Percentiles rank a stretch among this genome's conserved stretches.
Evolutionary conservation across 2,888 invertebrate genomes (phyloP).

Genomic region (Ichneumoninae sp.): DNA sequence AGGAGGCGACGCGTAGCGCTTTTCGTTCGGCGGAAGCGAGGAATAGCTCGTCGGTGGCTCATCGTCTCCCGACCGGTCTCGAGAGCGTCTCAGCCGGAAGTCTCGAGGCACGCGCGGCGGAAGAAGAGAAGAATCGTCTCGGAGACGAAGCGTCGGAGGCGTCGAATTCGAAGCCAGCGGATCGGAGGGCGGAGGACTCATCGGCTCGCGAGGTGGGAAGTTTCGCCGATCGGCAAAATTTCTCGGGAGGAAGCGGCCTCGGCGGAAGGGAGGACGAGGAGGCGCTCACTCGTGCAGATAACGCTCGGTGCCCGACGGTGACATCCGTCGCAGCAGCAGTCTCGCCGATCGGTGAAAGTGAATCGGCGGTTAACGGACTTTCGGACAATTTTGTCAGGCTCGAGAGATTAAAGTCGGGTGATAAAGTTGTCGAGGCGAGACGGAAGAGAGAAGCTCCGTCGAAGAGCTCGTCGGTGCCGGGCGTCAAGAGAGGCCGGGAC

Average conservation of each 20-base stretch:
- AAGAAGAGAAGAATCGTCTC: not conserved
- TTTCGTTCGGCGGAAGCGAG: constrained; percentile 40
- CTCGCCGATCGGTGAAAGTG: constrained; percentile 60
- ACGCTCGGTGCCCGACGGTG: constrained; percentile 28
- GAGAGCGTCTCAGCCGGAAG: not conserved
- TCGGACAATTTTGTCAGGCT: constrained; percentile 34
- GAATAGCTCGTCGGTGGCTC: constrained; percentile 23
- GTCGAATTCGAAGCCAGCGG: not conserved
- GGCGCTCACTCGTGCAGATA: not conserved
- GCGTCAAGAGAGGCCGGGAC: not conserved
- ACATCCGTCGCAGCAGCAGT: not conserved
- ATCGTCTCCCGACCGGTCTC: not conserved
- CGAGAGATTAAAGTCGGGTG: constrained; percentile 21
- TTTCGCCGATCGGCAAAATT: constrained; percentile 22
- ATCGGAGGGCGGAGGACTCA: not conserved
- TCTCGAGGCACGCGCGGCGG: not conserved
- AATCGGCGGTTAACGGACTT: constrained; percentile 58
- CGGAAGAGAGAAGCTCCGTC: constrained; percentile 1
- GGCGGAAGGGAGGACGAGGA: not conserved
- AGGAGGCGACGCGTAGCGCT: constrained; percentile 32
- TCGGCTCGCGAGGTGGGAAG: not conserved
- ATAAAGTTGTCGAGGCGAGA: constrained; percentile 24
- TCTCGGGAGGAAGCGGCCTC: not conserved
- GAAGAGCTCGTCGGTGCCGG: not conserved
- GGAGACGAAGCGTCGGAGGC: not conserved